Conservation (phyloP, 2,888 invertebrate genomes). For the Nomada fucata region DNA sequence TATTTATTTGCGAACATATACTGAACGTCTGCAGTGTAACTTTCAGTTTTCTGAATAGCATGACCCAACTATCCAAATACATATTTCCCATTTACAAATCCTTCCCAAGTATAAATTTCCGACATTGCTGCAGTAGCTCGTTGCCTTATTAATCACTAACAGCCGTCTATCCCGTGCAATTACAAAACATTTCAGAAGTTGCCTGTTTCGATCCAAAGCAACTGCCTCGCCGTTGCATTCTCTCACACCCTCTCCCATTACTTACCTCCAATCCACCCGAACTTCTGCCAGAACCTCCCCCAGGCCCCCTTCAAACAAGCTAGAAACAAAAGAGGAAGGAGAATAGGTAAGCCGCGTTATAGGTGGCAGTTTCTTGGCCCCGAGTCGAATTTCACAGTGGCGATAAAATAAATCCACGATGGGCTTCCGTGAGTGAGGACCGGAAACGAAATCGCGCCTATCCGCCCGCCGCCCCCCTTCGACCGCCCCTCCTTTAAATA, state of each 20-base stretch:
- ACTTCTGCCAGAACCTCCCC: not conserved
- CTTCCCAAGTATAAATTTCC: not conserved
- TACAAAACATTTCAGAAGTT: constrained; percentile 46
- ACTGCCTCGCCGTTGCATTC: constrained; percentile 17
- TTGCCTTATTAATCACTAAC: constrained; percentile 50
- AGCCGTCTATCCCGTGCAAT: constrained; percentile 25
- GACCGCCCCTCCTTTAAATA: constrained; percentile 70
- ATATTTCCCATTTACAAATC: not conserved
- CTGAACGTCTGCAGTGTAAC: no score
- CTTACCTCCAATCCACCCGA: not conserved
- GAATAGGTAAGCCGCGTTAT: not conserved
- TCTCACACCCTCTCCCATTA: not conserved
- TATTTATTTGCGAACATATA: no score
- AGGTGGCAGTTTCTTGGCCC: constrained; percentile 65
- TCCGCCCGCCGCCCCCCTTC: not conserved
- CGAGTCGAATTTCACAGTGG: constrained; percentile 51
- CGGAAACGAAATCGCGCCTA: constrained; percentile 58
- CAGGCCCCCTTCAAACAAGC: not conserved
- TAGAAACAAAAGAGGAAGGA: not conserved
- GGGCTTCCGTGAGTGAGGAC: constrained; percentile 55
- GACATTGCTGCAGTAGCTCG: constrained; percentile 6
- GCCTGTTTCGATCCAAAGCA: constrained; percentile 22
- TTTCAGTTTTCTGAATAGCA: no score
- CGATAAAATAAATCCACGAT: constrained; percentile 69
- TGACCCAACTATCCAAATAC: no score